Percentiles rank a stretch among this genome's conserved stretches.
Evolutionary conservation across 2,797 vertebrate species (phyloP).

Genomic region (Acipenser oxyrinchus): DNA sequence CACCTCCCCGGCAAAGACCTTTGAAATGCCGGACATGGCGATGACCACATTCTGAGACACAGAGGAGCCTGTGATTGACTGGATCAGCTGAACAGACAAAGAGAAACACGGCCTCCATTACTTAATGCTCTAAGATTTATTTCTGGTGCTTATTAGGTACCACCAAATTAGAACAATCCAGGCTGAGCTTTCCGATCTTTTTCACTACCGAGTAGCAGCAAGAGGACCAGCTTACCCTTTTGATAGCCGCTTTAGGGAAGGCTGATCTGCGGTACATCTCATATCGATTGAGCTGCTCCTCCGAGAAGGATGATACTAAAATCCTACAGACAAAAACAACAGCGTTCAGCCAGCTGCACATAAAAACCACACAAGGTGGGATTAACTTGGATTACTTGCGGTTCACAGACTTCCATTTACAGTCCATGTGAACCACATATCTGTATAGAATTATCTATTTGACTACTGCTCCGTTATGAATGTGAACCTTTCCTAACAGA

Average conservation of each 20-base stretch:
- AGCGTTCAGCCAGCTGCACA: too few species aligned
- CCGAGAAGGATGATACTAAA: constrained; percentile 93
- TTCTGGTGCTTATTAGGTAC: background rate
- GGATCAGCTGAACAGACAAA: constrained; percentile 68
- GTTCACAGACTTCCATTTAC: too few species aligned
- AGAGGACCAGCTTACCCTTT: constrained; percentile 62
- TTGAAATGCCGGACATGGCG: constrained; percentile 94
- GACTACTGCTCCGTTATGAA: too few species aligned
- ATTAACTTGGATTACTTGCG: too few species aligned
- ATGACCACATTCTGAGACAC: constrained; percentile 99
- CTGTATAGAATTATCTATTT: too few species aligned
- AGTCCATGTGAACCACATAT: too few species aligned
- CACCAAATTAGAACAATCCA: background rate
- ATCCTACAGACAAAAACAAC: constrained; percentile 54
- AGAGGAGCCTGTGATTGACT: constrained; percentile 94
- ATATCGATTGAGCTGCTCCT: constrained; percentile 94
- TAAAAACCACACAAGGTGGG: too few species aligned
- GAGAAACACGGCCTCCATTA: too few species aligned
- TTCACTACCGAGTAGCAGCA: background rate
- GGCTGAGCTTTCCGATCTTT: too few species aligned
- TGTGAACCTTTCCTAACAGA: too few species aligned
- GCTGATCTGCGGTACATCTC: constrained; percentile 95
- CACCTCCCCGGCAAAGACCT: constrained; percentile 82
- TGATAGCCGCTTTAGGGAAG: constrained; percentile 95
- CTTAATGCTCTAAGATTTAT: too few species aligned